Evolutionary conservation across 2,888 invertebrate genomes (phyloP).

Genomic region (Nomada ferruginata): DNA sequence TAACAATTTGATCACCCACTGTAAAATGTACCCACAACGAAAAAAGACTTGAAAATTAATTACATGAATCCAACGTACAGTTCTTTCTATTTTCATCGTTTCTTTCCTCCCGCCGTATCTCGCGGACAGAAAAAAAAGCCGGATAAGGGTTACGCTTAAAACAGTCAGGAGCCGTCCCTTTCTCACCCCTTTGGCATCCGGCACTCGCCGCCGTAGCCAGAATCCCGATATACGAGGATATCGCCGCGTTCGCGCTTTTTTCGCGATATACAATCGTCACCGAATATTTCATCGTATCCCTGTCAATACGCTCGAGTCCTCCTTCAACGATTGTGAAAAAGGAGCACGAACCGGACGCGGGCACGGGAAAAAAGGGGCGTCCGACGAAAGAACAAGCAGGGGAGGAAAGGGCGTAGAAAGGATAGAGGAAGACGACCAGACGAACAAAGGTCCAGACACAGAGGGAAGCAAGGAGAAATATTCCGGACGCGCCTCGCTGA

Average conservation of each 20-base stretch:
- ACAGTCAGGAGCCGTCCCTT: too few species aligned
- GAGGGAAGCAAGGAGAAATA: constrained; percentile 75
- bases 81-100: too few species aligned
- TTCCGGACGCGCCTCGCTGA: constrained; percentile 79
- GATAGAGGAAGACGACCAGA: constrained; percentile 41
- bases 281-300: constrained; percentile 46
- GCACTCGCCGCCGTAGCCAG: too few species aligned
- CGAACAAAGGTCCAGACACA: constrained; percentile 65
- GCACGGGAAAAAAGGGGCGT: neutral
- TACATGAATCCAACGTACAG: too few species aligned
- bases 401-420: neutral
- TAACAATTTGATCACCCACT: too few species aligned
- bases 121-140: too few species aligned
- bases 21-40: too few species aligned
- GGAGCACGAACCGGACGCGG: constrained; percentile 31
- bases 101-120: too few species aligned
- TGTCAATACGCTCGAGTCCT: constrained; percentile 42
- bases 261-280: constrained; percentile 52
- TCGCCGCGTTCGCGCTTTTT: constrained; percentile 46
- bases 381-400: neutral
- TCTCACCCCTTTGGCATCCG: too few species aligned
- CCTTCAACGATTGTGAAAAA: constrained; percentile 26
- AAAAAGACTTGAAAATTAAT: too few species aligned
- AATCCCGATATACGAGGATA: constrained; percentile 30
- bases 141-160: neutral